These are phyloP conservation scores for Henricia sp. DNA, from an alignment of 53 echinoderm and acorn worm genomes.

Conservation along the genomic window DNA sequence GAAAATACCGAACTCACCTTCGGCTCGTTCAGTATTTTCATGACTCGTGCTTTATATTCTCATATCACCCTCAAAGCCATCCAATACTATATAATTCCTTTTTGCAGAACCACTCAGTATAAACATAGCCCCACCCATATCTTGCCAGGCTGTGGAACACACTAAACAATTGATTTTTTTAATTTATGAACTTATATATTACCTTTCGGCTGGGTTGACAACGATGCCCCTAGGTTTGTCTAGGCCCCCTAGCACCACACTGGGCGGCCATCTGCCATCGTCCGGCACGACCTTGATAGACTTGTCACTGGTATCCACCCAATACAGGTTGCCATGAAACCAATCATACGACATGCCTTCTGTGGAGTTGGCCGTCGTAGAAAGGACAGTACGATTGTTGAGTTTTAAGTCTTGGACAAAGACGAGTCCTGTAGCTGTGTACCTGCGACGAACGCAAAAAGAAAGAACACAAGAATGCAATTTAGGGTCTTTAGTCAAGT, in stretches of 20 bases:
- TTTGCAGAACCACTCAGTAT: too few species aligned
- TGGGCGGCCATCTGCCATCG: slow-evolving; percentile 13
- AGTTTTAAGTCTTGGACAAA: background rate
- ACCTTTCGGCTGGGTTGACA: slow-evolving; percentile 42
- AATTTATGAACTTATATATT: too few species aligned
- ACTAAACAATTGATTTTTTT: too few species aligned
- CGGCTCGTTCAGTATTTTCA: too few species aligned
- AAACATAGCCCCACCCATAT: too few species aligned
- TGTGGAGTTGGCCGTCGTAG: background rate
- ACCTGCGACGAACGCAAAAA: too few species aligned
- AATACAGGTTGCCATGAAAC: slow-evolving; percentile 48
- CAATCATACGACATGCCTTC: slow-evolving; percentile 53
- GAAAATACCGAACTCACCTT: too few species aligned
- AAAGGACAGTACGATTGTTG: background rate
- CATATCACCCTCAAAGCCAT: too few species aligned
- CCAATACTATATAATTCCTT: too few species aligned
- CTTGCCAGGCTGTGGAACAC: too few species aligned
- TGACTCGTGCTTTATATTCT: too few species aligned
- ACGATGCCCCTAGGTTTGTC: slow-evolving; percentile 42
- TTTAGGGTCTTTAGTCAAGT: too few species aligned
- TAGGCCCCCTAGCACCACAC: background rate
- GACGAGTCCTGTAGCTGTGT: background rate
- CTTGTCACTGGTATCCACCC: background rate
- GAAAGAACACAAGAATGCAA: background rate
- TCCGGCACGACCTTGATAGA: slow-evolving; percentile 3